Evolutionary conservation across 2,113 vertebrate species (phyloP).

Genomic region (Dipodomys spectabilis): DNA sequence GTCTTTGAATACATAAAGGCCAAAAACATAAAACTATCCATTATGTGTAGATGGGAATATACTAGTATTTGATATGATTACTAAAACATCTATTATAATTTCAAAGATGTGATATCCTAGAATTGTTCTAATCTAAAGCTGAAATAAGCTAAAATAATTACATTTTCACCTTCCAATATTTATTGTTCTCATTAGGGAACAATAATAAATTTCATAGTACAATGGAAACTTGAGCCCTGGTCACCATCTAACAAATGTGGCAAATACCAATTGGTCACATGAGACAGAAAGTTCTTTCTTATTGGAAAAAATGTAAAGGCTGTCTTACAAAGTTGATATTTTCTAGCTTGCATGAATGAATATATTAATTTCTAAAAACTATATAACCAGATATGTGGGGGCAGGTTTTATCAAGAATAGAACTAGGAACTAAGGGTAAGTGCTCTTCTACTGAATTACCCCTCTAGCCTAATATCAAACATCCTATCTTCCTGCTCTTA

Average conservation of each 20-base stretch:
- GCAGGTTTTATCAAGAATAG: no score
- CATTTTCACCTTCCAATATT: background rate
- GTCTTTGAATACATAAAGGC: background rate
- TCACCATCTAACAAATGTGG: background rate
- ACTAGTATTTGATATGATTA: background rate
- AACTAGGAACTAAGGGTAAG: no score
- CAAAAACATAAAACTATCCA: background rate
- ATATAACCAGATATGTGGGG: no score
- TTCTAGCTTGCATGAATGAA: background rate
- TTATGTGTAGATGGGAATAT: background rate
- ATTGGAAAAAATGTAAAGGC: background rate
- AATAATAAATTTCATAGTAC: conserved; percentile 14
- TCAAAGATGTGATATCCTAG: background rate
- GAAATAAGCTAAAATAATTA: background rate
- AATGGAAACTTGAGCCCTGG: background rate
- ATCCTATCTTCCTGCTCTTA: background rate
- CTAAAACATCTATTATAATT: background rate
- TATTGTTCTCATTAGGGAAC: conserved; percentile 22
- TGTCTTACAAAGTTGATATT: background rate
- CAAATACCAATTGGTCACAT: background rate
- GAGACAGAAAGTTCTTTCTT: conserved; percentile 2
- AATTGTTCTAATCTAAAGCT: background rate
- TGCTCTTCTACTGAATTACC: no score
- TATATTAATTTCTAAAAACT: background rate
- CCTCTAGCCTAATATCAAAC: background rate